These are phyloP conservation scores for Spongilla lacustris DNA, from an alignment of 37 sponge, comb jelly and placozoan species.

Conservation along the genomic window DNA sequence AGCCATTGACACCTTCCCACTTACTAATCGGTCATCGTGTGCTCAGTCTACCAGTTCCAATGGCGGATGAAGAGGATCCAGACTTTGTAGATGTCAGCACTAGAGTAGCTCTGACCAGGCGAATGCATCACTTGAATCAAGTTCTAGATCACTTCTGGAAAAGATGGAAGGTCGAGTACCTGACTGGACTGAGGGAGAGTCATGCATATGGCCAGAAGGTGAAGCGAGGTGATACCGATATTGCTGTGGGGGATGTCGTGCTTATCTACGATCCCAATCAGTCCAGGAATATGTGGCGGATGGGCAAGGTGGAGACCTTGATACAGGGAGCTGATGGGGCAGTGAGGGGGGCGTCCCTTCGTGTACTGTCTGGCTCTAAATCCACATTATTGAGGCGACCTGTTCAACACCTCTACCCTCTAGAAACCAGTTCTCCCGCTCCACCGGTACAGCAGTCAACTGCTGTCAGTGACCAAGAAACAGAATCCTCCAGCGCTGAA, in stretches of 20 bases:
- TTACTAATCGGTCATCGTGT: neutral
- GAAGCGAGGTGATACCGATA: neutral
- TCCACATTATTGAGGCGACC: too few relatives aligned
- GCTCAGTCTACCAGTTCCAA: neutral
- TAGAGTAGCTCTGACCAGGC: neutral
- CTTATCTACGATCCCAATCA: neutral
- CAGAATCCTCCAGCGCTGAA: too few relatives aligned
- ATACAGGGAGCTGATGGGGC: slow-evolving; percentile 14
- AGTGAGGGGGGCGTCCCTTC: slow-evolving; percentile 4
- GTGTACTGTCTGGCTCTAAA: too few relatives aligned
- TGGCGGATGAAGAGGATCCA: neutral
- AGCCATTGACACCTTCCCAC: neutral
- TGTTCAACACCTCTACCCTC: too few relatives aligned
- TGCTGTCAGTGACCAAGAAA: too few relatives aligned
- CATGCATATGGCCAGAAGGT: neutral
- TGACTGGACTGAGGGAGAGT: slow-evolving; percentile 15
- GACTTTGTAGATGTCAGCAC: neutral
- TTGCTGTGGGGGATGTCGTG: slow-evolving; percentile 22
- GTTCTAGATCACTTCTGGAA: slow-evolving; percentile 25
- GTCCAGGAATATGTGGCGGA: slow-evolving; percentile 7
- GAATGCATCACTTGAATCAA: slow-evolving; percentile 16
- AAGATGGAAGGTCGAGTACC: slow-evolving; percentile 33
- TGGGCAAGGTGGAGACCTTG: neutral
- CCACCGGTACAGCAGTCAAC: too few relatives aligned
- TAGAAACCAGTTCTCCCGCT: too few relatives aligned